Percentiles rank a stretch among this genome's conserved stretches.
These are phyloP conservation scores for Dione juno DNA, from an alignment of 2,888 invertebrate genomes.

Conservation along the genomic window DNA sequence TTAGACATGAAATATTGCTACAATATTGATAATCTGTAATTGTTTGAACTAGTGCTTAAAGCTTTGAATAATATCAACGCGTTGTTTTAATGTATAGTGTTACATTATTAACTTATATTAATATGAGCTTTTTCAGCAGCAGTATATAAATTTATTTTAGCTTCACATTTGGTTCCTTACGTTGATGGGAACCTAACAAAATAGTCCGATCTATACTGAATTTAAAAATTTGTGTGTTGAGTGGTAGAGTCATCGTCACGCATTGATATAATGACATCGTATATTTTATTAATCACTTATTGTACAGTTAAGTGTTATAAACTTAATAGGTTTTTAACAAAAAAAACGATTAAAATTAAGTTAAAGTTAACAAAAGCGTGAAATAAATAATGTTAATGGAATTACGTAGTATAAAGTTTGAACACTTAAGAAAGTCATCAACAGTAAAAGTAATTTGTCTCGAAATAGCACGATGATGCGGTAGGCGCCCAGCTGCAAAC, in stretches of 20 bases:
- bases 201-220: too few relatives aligned
- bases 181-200: too few relatives aligned
- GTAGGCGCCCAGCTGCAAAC: constrained; percentile 78
- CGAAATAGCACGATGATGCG: constrained; percentile 73
- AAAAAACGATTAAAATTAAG: background rate
- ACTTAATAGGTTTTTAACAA: background rate
- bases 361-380: constrained; percentile 7
- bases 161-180: too few relatives aligned
- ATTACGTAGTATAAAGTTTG: constrained; percentile 41
- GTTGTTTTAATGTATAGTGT: too few relatives aligned
- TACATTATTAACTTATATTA: too few relatives aligned
- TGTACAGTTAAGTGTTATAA: background rate
- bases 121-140: too few relatives aligned
- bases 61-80: background rate
- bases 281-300: background rate
- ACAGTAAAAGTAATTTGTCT: constrained; percentile 77
- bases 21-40: constrained; percentile 46
- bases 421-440: constrained; percentile 63
- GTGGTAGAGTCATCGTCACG: background rate
- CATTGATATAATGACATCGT: too few relatives aligned
- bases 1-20: constrained; percentile 68
- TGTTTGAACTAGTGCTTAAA: constrained; percentile 1
- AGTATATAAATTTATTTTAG: too few relatives aligned
- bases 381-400: constrained; percentile 21
- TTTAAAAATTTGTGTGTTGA: too few relatives aligned